These are phyloP conservation scores for Limulus polyphemus DNA, from an alignment of 2,888 invertebrate genomes.

Conservation along the genomic window DNA sequence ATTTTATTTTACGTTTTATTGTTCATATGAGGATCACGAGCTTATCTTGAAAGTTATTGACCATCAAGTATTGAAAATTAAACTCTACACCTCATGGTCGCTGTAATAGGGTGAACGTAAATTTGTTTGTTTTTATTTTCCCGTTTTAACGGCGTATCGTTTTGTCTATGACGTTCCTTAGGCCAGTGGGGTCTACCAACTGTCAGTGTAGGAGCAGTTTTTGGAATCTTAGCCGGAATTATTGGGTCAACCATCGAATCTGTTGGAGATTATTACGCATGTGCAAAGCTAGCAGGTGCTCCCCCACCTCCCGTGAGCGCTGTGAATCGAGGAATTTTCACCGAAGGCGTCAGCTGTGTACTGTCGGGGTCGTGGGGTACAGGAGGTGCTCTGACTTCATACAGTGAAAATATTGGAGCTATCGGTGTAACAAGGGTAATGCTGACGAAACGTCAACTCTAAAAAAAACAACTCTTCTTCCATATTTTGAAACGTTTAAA, in stretches of 20 bases:
- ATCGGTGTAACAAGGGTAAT: slow-evolving; percentile 24
- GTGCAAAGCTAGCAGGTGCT: slow-evolving; percentile 46
- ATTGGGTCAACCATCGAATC: slow-evolving; percentile 67
- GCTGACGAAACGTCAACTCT: background rate
- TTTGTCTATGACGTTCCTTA: background rate
- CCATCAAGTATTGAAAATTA: too few species aligned
- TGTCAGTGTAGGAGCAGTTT: slow-evolving; percentile 52
- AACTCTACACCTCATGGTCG: too few species aligned
- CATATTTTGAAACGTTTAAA: too few species aligned
- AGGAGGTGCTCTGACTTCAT: slow-evolving; percentile 41
- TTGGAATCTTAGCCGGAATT: slow-evolving; percentile 66
- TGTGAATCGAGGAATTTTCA: slow-evolving; percentile 40
- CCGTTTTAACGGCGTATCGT: too few species aligned
- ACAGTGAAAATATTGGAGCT: slow-evolving; percentile 40
- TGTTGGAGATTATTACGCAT: slow-evolving; percentile 73
- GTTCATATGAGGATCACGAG: too few species aligned
- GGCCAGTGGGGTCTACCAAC: slow-evolving; percentile 61
- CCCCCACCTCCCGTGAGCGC: slow-evolving; percentile 41
- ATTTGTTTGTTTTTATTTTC: too few species aligned
- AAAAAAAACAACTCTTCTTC: too few species aligned
- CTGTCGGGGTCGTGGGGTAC: slow-evolving; percentile 40
- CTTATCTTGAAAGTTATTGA: too few species aligned
- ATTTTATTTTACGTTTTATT: too few species aligned
- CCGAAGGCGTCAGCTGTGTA: slow-evolving; percentile 41
- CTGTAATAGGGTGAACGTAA: too few species aligned